Conservation (phyloP, 2,113 vertebrate genomes). For the Mesocricetus auratus region DNA sequence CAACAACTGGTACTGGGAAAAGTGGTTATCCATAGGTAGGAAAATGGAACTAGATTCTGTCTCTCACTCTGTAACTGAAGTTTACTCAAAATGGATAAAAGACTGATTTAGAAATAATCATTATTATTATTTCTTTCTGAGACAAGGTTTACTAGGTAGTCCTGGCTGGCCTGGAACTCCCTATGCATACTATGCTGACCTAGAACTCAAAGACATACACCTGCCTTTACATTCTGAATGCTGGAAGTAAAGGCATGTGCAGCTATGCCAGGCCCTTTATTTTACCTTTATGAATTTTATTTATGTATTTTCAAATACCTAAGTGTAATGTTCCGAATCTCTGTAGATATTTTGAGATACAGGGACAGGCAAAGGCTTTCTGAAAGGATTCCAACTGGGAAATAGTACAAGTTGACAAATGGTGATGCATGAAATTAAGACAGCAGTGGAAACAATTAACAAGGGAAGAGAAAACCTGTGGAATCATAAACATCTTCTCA, state of each 20-base stretch:
- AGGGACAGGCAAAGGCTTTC: neutral
- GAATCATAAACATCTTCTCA: neutral
- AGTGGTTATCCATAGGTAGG: neutral
- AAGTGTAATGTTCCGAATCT: neutral
- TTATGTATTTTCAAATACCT: neutral
- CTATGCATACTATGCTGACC: too few relatives aligned
- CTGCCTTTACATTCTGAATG: neutral
- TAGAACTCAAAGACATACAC: neutral
- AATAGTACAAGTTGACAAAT: neutral
- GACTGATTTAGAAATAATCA: neutral
- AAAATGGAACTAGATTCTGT: neutral
- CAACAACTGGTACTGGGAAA: neutral
- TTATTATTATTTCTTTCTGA: neutral
- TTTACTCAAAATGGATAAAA: neutral
- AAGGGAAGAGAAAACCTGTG: neutral
- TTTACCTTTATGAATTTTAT: neutral
- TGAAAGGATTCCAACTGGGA: neutral
- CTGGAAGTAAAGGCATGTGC: neutral
- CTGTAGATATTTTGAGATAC: neutral
- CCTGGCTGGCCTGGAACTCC: neutral
- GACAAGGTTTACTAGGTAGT: neutral
- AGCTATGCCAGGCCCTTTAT: neutral
- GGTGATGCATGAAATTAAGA: neutral
- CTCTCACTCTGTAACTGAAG: neutral
- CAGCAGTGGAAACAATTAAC: neutral